phyloP scores from a whole-genome alignment of 2,113 vertebrate species.

The Ceratotherium simum region DNA sequence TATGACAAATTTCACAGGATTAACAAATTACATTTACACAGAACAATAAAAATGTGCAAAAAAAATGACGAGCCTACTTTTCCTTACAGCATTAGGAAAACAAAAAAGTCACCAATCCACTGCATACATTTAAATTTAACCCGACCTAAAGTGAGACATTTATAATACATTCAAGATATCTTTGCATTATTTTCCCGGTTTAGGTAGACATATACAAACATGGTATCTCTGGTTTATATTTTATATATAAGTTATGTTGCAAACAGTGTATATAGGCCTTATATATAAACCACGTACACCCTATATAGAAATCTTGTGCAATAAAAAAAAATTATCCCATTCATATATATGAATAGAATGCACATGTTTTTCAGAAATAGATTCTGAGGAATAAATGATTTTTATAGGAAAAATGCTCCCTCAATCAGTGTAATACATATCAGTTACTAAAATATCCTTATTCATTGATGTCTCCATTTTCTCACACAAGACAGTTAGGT shows the following conservation, averaged over 20 bases:
- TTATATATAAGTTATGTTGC: constrained; percentile 17
- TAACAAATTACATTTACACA: constrained; percentile 95
- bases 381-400: constrained; percentile 52
- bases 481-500: neutral
- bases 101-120: constrained; percentile 83
- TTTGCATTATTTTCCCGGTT: constrained; percentile 72
- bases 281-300: neutral
- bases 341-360: constrained; percentile 30
- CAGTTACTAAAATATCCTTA: constrained; percentile 49
- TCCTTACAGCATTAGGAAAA: constrained; percentile 83
- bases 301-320: constrained; percentile 9
- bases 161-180: constrained; percentile 75
- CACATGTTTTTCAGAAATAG: constrained; percentile 51
- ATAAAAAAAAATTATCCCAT: neutral
- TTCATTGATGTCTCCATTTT: constrained; percentile 39
- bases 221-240: constrained; percentile 28
- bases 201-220: constrained; percentile 68
- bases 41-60: constrained; percentile 92
- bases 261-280: neutral
- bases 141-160: constrained; percentile 86
- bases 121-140: constrained; percentile 85
- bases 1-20: constrained; percentile 95
- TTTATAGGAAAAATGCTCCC: constrained; percentile 8
- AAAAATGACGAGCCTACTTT: constrained; percentile 87
- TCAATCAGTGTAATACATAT: constrained; percentile 34